Conservation (phyloP, 2,113 vertebrate genomes). For the Corythornis madagascariensis region DNA sequence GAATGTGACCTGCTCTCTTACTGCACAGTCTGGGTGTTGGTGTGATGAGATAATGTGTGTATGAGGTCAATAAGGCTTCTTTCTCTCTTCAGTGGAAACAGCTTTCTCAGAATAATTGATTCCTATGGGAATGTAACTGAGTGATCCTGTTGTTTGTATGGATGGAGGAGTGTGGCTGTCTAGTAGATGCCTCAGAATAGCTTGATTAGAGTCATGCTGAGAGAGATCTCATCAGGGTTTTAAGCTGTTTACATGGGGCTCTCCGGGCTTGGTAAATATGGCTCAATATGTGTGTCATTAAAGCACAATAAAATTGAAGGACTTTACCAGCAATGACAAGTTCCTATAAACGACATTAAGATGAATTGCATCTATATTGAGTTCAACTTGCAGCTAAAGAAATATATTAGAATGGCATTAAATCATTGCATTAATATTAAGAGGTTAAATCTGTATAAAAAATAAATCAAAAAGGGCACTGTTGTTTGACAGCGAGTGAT, state of each 20-base stretch:
- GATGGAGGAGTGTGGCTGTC: not conserved
- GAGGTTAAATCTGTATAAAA: not conserved
- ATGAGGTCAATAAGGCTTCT: not conserved
- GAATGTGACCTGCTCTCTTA: not conserved
- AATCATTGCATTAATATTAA: conserved; percentile 1
- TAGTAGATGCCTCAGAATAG: not conserved
- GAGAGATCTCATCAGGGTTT: not conserved
- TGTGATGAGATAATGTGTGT: not conserved
- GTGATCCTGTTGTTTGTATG: not conserved
- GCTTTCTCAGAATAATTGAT: not conserved
- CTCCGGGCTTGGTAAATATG: not conserved
- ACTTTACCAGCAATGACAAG: not conserved
- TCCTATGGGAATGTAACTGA: not conserved
- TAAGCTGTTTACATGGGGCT: not conserved
- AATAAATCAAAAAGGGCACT: not conserved
- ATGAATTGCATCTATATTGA: not conserved
- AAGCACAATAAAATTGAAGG: not conserved
- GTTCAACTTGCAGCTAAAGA: not conserved
- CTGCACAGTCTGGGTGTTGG: not conserved
- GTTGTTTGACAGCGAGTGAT: not conserved
- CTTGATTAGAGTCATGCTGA: not conserved
- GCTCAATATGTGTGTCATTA: not conserved
- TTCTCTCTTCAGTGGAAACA: not conserved
- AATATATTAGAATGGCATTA: not conserved
- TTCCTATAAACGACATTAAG: not conserved